Percentiles rank a stretch among this genome's conserved stretches.
phyloP scores from a whole-genome alignment of 2,797 vertebrate species.

The Otus scops region DNA sequence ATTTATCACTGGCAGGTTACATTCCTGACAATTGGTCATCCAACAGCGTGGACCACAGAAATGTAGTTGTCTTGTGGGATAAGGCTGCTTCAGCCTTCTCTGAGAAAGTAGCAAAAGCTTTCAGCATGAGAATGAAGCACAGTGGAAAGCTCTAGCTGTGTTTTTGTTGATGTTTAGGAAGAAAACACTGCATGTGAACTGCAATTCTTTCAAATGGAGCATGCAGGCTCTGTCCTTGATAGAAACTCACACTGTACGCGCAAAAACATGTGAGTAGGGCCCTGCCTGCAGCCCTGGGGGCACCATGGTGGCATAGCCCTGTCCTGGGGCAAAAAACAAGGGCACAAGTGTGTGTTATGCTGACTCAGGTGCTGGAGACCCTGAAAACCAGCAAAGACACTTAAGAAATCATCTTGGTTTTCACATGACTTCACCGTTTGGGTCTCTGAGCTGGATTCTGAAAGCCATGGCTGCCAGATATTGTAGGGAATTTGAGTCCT shows the following conservation, averaged over 20 bases:
- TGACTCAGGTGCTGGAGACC: accelerated
- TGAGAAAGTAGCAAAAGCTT: not conserved
- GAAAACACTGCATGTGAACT: not conserved
- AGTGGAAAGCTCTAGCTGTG: not conserved
- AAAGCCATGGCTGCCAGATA: not conserved
- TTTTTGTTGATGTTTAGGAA: not conserved
- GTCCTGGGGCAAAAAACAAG: not conserved
- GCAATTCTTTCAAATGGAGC: not conserved
- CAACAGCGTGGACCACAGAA: not conserved
- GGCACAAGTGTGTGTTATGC: not conserved
- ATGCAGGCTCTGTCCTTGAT: not conserved
- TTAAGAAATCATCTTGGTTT: not conserved
- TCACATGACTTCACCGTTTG: not conserved
- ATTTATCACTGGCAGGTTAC: not conserved
- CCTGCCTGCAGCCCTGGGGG: not conserved
- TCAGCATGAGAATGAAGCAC: not conserved
- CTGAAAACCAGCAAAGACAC: not conserved
- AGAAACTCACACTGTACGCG: not conserved
- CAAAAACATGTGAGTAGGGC: not conserved
- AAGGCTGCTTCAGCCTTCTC: not conserved
- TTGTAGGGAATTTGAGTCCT: not conserved
- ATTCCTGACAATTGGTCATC: not conserved
- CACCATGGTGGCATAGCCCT: not conserved
- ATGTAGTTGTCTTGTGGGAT: not conserved
- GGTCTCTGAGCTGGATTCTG: not conserved